These are phyloP conservation scores for Pyrrhia umbra DNA, from an alignment of 2,888 invertebrate genomes.

Conservation along the genomic window DNA sequence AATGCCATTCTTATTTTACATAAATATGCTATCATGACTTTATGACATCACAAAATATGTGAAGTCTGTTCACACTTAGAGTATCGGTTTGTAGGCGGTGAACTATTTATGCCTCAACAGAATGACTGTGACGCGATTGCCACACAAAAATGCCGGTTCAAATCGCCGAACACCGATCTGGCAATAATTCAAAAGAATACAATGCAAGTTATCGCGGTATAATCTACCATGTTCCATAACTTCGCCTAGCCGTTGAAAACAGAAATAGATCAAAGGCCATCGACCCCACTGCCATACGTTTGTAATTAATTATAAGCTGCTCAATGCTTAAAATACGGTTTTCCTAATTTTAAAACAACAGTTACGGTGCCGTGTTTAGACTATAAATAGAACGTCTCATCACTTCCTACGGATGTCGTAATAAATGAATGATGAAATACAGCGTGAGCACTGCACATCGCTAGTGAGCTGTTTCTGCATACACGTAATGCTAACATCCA, in stretches of 20 bases:
- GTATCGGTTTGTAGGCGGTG: background rate
- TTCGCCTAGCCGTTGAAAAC: conserved; percentile 55
- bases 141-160: conserved; percentile 10
- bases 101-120: conserved; percentile 4
- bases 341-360: conserved; percentile 47
- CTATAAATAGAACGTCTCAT: conserved; percentile 43
- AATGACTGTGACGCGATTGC: background rate
- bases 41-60: too few relatives aligned
- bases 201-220: conserved; percentile 44
- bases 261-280: conserved; percentile 76
- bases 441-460: background rate
- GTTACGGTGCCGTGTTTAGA: conserved; percentile 17
- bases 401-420: conserved; percentile 46
- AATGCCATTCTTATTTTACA: too few relatives aligned
- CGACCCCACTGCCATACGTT: conserved; percentile 72
- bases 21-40: too few relatives aligned
- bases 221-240: conserved; percentile 48
- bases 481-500: background rate
- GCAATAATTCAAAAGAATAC: conserved; percentile 38
- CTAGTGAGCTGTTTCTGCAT: conserved; percentile 10
- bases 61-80: background rate
- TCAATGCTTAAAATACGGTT: conserved; percentile 40
- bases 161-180: conserved; percentile 9
- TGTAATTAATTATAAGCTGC: conserved; percentile 73
- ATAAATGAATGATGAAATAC: conserved; percentile 32